Evolutionary conservation across 2,888 invertebrate genomes (phyloP).

Genomic region (Galerucella pusilla): DNA sequence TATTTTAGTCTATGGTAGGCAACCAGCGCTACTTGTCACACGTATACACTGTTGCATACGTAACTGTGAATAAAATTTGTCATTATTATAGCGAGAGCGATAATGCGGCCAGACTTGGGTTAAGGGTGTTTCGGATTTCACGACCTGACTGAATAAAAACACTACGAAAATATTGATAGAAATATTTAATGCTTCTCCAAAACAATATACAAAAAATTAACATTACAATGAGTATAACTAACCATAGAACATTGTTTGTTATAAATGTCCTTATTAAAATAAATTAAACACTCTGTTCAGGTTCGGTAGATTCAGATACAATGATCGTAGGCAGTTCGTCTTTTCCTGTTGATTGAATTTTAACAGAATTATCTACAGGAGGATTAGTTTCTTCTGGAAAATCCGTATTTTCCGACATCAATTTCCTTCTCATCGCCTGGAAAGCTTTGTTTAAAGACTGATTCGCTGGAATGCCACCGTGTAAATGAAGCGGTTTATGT

Average conservation of each 20-base stretch:
- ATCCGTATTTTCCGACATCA: neutral
- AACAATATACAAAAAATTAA: neutral
- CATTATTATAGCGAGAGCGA: too few species aligned
- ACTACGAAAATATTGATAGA: neutral
- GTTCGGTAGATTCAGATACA: neutral
- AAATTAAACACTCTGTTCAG: conserved; percentile 5
- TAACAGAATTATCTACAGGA: neutral
- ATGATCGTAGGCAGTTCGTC: neutral
- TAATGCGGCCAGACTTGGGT: neutral
- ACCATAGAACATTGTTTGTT: neutral
- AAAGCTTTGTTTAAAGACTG: conserved; percentile 51
- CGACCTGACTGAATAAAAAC: neutral
- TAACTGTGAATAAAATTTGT: neutral
- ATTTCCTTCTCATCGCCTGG: conserved; percentile 23
- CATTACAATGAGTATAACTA: neutral
- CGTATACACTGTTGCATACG: too few species aligned
- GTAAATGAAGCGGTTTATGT: conserved; percentile 47
- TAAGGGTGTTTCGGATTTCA: neutral
- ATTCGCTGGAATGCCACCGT: conserved; percentile 55
- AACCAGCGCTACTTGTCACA: too few species aligned
- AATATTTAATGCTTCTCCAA: neutral
- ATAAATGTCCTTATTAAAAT: neutral
- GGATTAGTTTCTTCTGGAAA: neutral
- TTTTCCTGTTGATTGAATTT: neutral
- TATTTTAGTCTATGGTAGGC: too few species aligned